A percentile compares a stretch with the other conserved stretches of the same genome.
phyloP scores from a whole-genome alignment of 2,797 vertebrate genomes.

The Setipinna tenuifilis region DNA sequence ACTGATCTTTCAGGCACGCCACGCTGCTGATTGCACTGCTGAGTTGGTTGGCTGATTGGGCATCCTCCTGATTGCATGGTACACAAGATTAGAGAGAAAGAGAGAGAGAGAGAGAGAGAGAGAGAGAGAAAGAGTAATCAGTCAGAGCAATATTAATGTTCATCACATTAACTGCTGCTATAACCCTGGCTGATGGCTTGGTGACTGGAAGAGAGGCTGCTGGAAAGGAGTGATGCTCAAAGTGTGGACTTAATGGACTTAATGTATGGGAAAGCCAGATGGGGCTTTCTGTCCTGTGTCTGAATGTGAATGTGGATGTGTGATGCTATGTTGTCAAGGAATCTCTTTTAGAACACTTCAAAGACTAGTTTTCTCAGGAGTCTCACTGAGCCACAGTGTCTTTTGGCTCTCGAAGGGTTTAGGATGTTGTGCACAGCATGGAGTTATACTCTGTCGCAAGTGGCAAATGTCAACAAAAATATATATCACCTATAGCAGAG shows the following conservation, averaged over 20 bases:
- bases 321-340: background rate
- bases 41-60: constrained; percentile 74
- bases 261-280: constrained; percentile 19
- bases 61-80: constrained; percentile 41
- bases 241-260: background rate
- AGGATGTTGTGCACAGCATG: background rate
- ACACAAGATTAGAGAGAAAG: background rate
- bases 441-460: background rate
- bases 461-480: background rate
- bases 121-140: constrained; percentile 30
- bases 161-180: constrained; percentile 24
- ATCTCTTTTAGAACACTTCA: background rate
- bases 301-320: background rate
- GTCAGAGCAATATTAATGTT: constrained; percentile 37
- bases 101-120: background rate
- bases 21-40: constrained; percentile 73
- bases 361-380: background rate
- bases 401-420: background rate
- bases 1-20: constrained; percentile 77
- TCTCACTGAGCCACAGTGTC: background rate
- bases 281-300: background rate
- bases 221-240: background rate
- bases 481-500: background rate
- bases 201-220: no score
- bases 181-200: no score